These are phyloP conservation scores for Brachymystax lenok DNA, from an alignment of 2,797 vertebrate species.

Conservation along the genomic window DNA sequence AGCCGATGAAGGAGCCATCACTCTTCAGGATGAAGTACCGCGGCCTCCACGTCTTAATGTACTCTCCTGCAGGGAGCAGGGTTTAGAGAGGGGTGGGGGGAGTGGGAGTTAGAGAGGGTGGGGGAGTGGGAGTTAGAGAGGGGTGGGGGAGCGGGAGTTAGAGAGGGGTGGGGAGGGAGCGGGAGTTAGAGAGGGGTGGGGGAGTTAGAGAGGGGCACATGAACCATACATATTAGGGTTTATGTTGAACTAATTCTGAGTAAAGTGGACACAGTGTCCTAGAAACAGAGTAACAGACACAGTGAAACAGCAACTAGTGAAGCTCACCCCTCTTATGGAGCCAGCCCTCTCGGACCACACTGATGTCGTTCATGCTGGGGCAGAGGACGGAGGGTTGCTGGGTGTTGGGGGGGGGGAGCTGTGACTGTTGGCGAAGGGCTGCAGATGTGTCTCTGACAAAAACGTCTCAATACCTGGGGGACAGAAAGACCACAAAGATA, in stretches of 20 bases:
- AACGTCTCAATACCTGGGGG: slow-evolving; percentile 43
- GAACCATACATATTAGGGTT: background rate
- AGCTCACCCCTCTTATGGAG: slow-evolving; percentile 90
- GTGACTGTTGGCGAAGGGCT: slow-evolving; percentile 38
- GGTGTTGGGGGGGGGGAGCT: slow-evolving; percentile 47
- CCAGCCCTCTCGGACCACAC: slow-evolving; percentile 94
- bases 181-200: too few species aligned
- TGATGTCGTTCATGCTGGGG: slow-evolving; percentile 91
- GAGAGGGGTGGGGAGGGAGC: too few species aligned
- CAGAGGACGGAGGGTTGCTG: slow-evolving; percentile 52
- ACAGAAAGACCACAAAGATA: slow-evolving; percentile 11
- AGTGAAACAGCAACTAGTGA: slow-evolving; percentile 12
- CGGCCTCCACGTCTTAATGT: slow-evolving; percentile 95
- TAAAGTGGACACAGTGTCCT: too few species aligned
- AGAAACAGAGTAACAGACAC: background rate
- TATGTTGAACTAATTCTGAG: slow-evolving; percentile 6
- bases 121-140: too few species aligned
- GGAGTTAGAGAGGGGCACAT: too few species aligned
- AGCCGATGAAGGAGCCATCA: slow-evolving; percentile 93
- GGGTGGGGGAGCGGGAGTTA: too few species aligned
- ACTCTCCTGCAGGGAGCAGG: slow-evolving; percentile 79
- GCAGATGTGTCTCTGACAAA: slow-evolving; percentile 41
- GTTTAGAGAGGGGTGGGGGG: too few species aligned
- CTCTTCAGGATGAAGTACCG: slow-evolving; percentile 95
- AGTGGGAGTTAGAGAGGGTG: too few species aligned